Evolutionary conservation across 1,140 invertebrate genomes (phyloP).

Genomic region (Papilio polyxenes): DNA sequence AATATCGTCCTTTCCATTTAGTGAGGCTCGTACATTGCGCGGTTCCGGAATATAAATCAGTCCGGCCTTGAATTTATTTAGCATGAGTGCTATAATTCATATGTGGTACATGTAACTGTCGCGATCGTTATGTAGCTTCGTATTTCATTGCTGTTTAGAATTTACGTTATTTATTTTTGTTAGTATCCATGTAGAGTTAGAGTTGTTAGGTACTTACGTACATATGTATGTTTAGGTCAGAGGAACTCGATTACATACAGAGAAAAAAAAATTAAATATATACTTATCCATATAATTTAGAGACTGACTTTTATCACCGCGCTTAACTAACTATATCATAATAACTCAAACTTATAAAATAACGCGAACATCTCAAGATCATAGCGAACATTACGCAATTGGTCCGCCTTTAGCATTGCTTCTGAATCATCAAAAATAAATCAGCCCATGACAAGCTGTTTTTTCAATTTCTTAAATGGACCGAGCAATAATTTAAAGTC

Average conservation of each 20-base stretch:
- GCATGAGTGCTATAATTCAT: slow-evolving; percentile 4
- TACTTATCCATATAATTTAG: too few relatives aligned
- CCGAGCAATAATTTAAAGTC: slow-evolving; percentile 23
- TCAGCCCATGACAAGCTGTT: slow-evolving; percentile 29
- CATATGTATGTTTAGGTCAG: too few relatives aligned
- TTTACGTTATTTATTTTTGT: not conserved
- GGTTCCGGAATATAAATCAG: slow-evolving; percentile 23
- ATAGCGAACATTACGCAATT: not conserved
- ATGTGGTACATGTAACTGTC: slow-evolving; percentile 8
- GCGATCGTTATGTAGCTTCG: not conserved
- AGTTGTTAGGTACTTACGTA: too few relatives aligned
- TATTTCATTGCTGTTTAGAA: slow-evolving; percentile 16
- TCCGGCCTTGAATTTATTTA: slow-evolving; percentile 27
- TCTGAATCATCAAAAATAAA: slow-evolving; percentile 27
- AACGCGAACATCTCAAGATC: not conserved
- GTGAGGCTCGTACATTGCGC: slow-evolving; percentile 11
- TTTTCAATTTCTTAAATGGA: slow-evolving; percentile 33
- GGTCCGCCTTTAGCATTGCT: slow-evolving; percentile 10
- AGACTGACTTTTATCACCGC: too few relatives aligned
- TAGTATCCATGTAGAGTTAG: not conserved
- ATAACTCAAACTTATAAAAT: too few relatives aligned
- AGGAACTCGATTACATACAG: too few relatives aligned
- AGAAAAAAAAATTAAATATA: too few relatives aligned
- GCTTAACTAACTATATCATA: too few relatives aligned
- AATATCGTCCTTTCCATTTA: slow-evolving; percentile 27